Evolutionary conservation across 1,140 invertebrate species (phyloP), one percentile per base, ranked within the genome.

Genomic region (Globodera rostochiensis): DNA sequence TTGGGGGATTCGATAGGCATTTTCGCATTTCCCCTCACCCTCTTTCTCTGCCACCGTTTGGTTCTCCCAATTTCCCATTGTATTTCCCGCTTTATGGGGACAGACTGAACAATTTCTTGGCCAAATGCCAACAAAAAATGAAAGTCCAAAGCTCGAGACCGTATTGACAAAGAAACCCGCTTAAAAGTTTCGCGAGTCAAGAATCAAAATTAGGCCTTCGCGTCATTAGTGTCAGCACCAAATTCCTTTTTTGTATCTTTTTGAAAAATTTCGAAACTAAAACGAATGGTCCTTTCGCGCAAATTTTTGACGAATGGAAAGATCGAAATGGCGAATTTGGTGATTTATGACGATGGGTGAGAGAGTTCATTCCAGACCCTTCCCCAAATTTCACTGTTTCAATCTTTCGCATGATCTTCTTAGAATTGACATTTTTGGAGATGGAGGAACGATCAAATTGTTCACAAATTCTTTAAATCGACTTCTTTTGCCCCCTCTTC

Each of bases 341-440:
- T 64, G 57, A 64, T 64, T 64, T 64, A 64, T 64, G 57, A 19
- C 5, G 57, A 6, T 9, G 53, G 53, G 53, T 53, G 57, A 15
- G 57, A 64, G 57, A 64, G 57, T 64, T 19, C 57, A 64, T 64
- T 19, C 57, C 57, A 19, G 57, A 64, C 57, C 15, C 57, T 64
- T 64, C 50, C 50, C 50, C 57, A 64, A 13, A 19, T 6, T 64
- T 64, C 19, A 19, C 19, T 64, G 57, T 19, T 64, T 64, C 57
- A 64, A 11, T 64, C 57, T 64, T 64, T 64, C 57, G 57, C 57
- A 64, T 64, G 57, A 64, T 64, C 57, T 64, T 64, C 57, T 64
- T 64, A 64, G 1, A 64, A 64, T 15, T 15, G 5, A 64, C 57
- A 64, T 64, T 64, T 64, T 64, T 13, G 57, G 57, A 19, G 57